phyloP scores from a whole-genome alignment of 2,113 vertebrate species.

The Physeter macrocephalus region DNA sequence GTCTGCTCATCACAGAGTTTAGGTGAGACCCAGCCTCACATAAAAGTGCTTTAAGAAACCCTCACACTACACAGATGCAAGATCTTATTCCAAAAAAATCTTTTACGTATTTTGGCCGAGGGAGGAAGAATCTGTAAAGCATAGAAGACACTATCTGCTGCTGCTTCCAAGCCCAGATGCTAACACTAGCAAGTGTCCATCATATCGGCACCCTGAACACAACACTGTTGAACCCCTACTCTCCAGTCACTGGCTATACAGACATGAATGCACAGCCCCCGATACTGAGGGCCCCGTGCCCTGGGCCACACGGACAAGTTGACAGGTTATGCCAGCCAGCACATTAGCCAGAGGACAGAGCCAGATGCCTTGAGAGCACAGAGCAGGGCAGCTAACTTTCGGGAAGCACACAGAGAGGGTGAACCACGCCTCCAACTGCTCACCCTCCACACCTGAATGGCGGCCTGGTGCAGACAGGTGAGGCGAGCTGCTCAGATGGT shows the following conservation, averaged over 20 bases:
- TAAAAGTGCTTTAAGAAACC: not conserved
- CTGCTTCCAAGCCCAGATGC: not conserved
- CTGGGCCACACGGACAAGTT: not conserved
- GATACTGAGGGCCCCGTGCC: rapidly evolving
- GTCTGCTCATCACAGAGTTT: not conserved
- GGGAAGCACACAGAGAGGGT: not conserved
- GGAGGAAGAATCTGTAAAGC: not conserved
- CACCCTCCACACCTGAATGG: not conserved
- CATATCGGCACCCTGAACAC: rapidly evolving
- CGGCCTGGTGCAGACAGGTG: not conserved
- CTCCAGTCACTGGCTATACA: not conserved
- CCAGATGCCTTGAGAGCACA: not conserved
- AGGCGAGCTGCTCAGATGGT: not conserved
- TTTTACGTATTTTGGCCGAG: not conserved
- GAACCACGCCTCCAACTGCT: not conserved
- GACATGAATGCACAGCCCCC: not conserved
- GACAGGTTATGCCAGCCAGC: not conserved
- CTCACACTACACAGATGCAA: not conserved
- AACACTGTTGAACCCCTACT: rapidly evolving
- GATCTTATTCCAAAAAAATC: not conserved
- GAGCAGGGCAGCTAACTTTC: not conserved
- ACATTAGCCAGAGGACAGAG: not conserved
- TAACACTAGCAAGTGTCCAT: not conserved
- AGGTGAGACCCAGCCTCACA: not conserved
- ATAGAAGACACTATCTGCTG: not conserved